Conservation (phyloP, 2,888 invertebrate species). For the Eupeodes latifasciatus region DNA sequence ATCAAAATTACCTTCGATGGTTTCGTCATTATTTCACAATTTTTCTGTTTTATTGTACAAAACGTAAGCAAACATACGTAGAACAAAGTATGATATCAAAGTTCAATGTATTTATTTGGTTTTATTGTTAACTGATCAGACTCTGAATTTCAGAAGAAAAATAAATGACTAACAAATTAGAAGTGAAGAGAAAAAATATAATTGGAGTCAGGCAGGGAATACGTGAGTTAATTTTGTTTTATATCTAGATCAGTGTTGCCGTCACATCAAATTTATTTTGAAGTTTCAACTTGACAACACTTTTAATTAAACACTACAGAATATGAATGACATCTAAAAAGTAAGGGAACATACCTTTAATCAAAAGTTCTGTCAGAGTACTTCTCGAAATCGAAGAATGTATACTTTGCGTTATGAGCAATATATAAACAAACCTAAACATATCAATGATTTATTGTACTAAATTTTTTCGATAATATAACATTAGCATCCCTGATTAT, state of each 20-base stretch:
- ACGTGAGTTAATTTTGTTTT: background rate
- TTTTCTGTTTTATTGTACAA: background rate
- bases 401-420: no score
- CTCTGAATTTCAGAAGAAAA: background rate
- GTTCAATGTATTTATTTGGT: conserved; percentile 13
- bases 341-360: no score
- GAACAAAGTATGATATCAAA: background rate
- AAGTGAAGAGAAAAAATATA: background rate
- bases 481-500: background rate
- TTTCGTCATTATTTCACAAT: conserved; percentile 32
- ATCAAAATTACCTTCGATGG: background rate
- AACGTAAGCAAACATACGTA: background rate
- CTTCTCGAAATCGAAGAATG: no score
- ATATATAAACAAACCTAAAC: no score
- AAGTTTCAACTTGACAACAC: no score
- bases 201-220: background rate
- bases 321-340: no score
- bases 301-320: no score
- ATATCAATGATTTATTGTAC: no score
- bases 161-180: background rate
- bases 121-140: background rate
- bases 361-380: no score
- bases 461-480: no score
- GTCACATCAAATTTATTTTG: background rate
- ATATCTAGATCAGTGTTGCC: background rate